These are phyloP conservation scores for Platichthys stellatus DNA, from an alignment of 2,113 vertebrate species.

Conservation along the genomic window DNA sequence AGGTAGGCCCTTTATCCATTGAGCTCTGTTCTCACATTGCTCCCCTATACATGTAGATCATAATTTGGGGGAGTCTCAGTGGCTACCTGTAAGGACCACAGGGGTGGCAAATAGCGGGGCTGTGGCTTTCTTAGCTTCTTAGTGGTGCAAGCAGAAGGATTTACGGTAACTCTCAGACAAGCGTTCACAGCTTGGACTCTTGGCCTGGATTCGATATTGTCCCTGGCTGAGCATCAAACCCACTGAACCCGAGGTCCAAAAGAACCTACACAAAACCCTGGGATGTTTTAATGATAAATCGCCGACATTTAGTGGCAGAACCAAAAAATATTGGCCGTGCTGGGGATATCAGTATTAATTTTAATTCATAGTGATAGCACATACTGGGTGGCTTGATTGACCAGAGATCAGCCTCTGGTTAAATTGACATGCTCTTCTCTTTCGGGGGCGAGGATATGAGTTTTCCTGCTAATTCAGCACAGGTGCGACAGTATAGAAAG, in stretches of 20 bases:
- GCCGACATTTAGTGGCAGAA: conserved; percentile 82
- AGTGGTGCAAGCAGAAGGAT: conserved; percentile 81
- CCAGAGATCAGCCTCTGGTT: conserved; percentile 68
- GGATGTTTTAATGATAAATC: conserved; percentile 86
- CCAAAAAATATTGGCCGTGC: conserved; percentile 82
- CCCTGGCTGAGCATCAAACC: conserved; percentile 85
- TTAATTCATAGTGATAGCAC: conserved; percentile 77
- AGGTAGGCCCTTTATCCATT: conserved; percentile 76
- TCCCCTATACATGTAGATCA: conserved; percentile 73
- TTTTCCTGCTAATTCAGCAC: conserved; percentile 76
- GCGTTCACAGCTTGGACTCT: conserved; percentile 85
- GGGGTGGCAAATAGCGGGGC: conserved; percentile 77
- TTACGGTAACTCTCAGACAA: conserved; percentile 87
- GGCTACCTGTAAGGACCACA: conserved; percentile 78
- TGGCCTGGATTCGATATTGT: conserved; percentile 83
- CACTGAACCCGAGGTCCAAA: conserved; percentile 81
- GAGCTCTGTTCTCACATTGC: conserved; percentile 73
- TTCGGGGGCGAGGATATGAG: conserved; percentile 47
- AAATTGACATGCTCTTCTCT: conserved; percentile 70
- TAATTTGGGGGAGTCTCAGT: conserved; percentile 75
- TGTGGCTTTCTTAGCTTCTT: conserved; percentile 83
- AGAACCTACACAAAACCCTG: conserved; percentile 84
- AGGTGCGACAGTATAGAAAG: conserved; percentile 69
- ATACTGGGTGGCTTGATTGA: conserved; percentile 80
- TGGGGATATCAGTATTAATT: conserved; percentile 84